phyloP scores from a whole-genome alignment of 2,113 vertebrate genomes.

The Nothocercus julius region DNA sequence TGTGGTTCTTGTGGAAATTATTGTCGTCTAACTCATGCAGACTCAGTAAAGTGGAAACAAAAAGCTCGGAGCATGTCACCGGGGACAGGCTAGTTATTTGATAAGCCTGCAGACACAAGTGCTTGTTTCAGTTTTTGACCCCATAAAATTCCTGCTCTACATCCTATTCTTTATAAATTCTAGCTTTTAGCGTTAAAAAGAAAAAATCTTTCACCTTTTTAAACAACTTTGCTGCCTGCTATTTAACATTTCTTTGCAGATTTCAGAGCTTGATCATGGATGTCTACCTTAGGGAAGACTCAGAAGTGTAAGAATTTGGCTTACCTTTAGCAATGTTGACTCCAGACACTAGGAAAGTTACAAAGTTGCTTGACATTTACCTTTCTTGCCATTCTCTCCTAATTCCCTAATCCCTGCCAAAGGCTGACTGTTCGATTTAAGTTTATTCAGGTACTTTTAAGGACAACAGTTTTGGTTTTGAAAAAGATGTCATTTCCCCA shows the following conservation, averaged over 20 bases:
- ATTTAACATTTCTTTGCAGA: not conserved
- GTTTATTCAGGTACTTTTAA: not conserved
- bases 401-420: not conserved
- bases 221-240: not conserved
- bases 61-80: not conserved
- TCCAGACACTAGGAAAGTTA: not conserved
- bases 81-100: not conserved
- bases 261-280: not conserved
- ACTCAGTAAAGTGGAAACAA: not conserved
- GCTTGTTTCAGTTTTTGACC: no score
- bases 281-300: not conserved
- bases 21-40: not conserved
- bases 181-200: no score
- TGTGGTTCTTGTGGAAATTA: not conserved
- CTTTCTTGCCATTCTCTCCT: not conserved
- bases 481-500: not conserved
- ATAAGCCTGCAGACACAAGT: no score
- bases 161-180: no score
- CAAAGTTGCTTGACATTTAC: not conserved
- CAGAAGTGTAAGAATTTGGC: rapidly evolving
- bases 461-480: not conserved
- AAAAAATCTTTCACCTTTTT: no score
- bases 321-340: not conserved
- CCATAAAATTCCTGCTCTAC: no score
- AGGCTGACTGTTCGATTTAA: not conserved